These are phyloP conservation scores for Julus scanicus DNA, from an alignment of 2,888 invertebrate species.

Conservation along the genomic window DNA sequence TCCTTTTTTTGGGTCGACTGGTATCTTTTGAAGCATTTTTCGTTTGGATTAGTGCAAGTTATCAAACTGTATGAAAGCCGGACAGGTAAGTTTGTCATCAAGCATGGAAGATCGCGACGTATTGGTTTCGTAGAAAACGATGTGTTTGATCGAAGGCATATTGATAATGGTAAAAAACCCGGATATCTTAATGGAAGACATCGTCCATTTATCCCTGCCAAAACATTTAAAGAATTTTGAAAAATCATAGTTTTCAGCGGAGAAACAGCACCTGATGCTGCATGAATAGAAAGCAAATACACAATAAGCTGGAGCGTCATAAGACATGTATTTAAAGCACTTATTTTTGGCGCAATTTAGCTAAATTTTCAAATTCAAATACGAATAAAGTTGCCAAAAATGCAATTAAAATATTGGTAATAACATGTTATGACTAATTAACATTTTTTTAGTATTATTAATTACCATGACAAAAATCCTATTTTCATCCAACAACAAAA, in stretches of 20 bases:
- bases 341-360: not conserved
- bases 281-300: no score
- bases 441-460: no score
- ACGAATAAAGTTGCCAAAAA: no score
- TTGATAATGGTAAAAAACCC: not conserved
- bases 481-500: no score
- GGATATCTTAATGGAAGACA: not conserved
- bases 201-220: conserved; percentile 5
- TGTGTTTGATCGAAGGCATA: not conserved
- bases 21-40: not conserved
- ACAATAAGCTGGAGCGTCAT: not conserved
- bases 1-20: conserved; percentile 9
- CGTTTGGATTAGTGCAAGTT: not conserved
- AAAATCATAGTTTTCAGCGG: not conserved
- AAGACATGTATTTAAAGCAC: not conserved
- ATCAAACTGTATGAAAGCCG: not conserved
- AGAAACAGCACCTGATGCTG: no score
- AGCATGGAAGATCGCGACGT: not conserved
- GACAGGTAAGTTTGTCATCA: not conserved
- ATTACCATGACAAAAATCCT: no score
- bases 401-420: no score
- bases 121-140: not conserved
- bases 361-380: no score
- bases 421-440: no score
- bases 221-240: not conserved